Evolutionary conservation across 2,888 invertebrate species (phyloP).

Genomic region (Helleia helle): DNA sequence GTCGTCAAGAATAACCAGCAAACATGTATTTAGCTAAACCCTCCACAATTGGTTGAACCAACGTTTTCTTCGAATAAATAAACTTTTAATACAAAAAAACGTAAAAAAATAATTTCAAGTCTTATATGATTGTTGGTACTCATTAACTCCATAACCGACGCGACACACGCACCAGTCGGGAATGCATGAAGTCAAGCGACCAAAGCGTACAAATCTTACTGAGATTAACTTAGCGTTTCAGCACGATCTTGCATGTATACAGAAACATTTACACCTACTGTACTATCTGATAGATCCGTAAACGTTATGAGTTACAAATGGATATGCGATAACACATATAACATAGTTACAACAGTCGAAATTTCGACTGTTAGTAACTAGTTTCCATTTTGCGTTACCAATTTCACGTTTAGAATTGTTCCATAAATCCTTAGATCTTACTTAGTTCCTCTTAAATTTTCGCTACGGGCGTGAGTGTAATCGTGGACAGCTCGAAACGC

Average conservation of each 20-base stretch:
- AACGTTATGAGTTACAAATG: no score
- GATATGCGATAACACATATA: no score
- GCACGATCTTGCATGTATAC: constrained; percentile 25
- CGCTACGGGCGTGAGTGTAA: no score
- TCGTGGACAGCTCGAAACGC: no score
- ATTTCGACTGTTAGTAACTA: no score
- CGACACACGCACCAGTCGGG: constrained; percentile 63
- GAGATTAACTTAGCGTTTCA: constrained; percentile 44
- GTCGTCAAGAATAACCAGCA: neutral
- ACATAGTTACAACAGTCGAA: no score
- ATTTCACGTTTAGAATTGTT: no score
- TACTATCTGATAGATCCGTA: no score
- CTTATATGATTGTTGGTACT: neutral
- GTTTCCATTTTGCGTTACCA: no score
- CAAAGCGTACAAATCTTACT: constrained; percentile 62
- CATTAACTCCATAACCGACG: constrained; percentile 9
- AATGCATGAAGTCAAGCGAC: constrained; percentile 65
- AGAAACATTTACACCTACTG: neutral
- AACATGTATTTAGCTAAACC: neutral
- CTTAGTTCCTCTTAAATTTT: no score
- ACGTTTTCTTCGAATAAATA: neutral
- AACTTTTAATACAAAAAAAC: constrained; percentile 7
- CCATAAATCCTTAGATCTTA: no score
- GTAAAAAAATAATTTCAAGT: constrained; percentile 4
- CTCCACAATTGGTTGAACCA: constrained; percentile 4